phyloP scores from a whole-genome alignment of 2,888 invertebrate species.

The Pachydiplax longipennis region DNA sequence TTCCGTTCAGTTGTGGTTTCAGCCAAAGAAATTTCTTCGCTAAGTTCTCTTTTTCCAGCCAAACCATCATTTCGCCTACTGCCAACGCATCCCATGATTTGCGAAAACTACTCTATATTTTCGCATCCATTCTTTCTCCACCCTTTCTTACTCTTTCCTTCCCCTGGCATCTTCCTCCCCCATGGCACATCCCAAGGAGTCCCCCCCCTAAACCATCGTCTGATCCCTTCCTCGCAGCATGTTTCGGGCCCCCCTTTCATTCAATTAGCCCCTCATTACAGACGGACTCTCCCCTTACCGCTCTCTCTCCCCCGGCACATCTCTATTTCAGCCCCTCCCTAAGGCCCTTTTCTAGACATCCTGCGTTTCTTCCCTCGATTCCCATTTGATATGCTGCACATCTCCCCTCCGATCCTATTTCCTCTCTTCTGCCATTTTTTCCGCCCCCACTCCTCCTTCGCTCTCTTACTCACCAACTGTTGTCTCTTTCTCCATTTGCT shows the following conservation, averaged over 20 bases:
- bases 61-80: no score
- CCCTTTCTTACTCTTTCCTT: not conserved
- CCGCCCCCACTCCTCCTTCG: not conserved
- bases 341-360: constrained; percentile 17
- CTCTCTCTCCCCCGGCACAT: not conserved
- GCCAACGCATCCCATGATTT: no score
- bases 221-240: constrained; percentile 3
- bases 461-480: not conserved
- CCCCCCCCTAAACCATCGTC: constrained; percentile 27
- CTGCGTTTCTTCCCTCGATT: constrained; percentile 5
- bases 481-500: not conserved
- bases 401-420: constrained; percentile 49
- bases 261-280: constrained; percentile 52
- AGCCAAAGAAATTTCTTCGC: no score
- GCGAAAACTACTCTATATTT: not conserved
- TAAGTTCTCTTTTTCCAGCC: no score
- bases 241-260: constrained; percentile 48
- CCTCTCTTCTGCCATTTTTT: constrained; percentile 19
- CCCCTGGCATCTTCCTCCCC: not conserved
- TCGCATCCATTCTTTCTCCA: not conserved
- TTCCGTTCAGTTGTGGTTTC: no score
- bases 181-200: not conserved
- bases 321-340: constrained; percentile 23
- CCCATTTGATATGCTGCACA: not conserved
- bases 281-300: constrained; percentile 45